Base-by-base conservation (phyloP, 1,140 invertebrate genomes). In the Episyrphus balteatus region DNA sequence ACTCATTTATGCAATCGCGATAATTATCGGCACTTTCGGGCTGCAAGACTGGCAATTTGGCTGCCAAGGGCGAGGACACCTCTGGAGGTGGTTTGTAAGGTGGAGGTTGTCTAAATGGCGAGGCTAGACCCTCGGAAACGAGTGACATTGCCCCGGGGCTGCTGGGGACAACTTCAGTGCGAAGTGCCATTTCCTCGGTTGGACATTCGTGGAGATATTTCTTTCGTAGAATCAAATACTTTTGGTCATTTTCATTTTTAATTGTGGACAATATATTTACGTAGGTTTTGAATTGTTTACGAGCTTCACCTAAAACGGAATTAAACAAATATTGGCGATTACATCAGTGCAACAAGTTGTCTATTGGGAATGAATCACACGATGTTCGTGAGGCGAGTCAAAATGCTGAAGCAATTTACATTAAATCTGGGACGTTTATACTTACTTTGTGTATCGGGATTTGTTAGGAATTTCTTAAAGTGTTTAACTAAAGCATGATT, bases 401-500 rank as follows among this genome's bases (percentile, higher is more conserved):
- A 14, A 36, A 34, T 13, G 7, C 19, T 36, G 2, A 3, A 34
- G 13, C 21, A 26, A 26, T 26, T 26, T 26, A 3, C 21, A 3
- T 3, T 3, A 3, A 3, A 26, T 8, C 21, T 8, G 13, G n/a
- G 11, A 26, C 42, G n/a, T 5, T 7, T n/a, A 12, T 14, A 66
- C 62, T 66, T 62, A 67, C 64, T 62, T 65, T 66, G 61, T n/a
- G 60, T 57, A 15, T 66, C 54, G 33, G 59, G 56, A 37, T 62
- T 81, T 44, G 83, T 90, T 18, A 93, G 73, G 67, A 86, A 89
- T 48, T 74, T 73, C 70, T 88, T 91, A 58, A 92, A 93, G 73
- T 91, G 78, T 69, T 87, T 88, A 32, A 92, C 88, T 48, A 92
- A 71, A 49, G 90, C 85, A 69, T 86, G 83, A 70, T 92, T 92